These are phyloP conservation scores for Muschampia plurimacula DNA, from an alignment of 2,888 invertebrate genomes.

Conservation along the genomic window DNA sequence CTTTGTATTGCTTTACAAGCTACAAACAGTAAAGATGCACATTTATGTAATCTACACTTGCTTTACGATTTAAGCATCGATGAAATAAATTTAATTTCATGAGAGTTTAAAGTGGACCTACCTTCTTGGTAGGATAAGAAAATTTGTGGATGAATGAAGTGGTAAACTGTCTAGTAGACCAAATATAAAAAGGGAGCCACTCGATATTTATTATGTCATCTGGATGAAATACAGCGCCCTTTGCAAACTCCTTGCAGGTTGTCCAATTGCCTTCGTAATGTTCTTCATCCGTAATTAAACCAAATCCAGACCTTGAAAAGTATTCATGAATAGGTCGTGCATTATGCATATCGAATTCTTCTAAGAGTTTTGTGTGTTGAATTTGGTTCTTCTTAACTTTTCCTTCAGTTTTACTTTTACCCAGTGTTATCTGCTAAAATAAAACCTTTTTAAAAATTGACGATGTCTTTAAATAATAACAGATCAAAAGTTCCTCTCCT, in stretches of 20 bases:
- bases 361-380: neutral
- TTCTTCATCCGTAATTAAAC: conserved; percentile 3
- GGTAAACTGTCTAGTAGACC: conserved; percentile 50
- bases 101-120: conserved; percentile 38
- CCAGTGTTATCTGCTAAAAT: too few species aligned
- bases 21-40: conserved; percentile 40
- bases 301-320: conserved; percentile 23
- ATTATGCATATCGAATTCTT: neutral
- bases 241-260: conserved; percentile 64
- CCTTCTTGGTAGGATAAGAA: conserved; percentile 62
- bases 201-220: conserved; percentile 60
- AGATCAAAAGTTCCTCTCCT: too few species aligned
- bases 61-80: too few species aligned
- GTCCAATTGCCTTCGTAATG: conserved; percentile 56
- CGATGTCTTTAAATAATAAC: too few species aligned
- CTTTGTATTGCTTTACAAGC: conserved; percentile 58
- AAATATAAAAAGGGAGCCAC: conserved; percentile 71
- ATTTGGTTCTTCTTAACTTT: too few species aligned
- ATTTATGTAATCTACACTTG: neutral
- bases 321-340: conserved; percentile 40
- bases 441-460: too few species aligned
- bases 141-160: conserved; percentile 56
- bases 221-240: conserved; percentile 58
- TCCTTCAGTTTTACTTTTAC: too few species aligned
- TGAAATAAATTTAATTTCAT: too few species aligned